Base-by-base conservation (phyloP, 2,888 invertebrate species). In the Ligdia adustata region DNA sequence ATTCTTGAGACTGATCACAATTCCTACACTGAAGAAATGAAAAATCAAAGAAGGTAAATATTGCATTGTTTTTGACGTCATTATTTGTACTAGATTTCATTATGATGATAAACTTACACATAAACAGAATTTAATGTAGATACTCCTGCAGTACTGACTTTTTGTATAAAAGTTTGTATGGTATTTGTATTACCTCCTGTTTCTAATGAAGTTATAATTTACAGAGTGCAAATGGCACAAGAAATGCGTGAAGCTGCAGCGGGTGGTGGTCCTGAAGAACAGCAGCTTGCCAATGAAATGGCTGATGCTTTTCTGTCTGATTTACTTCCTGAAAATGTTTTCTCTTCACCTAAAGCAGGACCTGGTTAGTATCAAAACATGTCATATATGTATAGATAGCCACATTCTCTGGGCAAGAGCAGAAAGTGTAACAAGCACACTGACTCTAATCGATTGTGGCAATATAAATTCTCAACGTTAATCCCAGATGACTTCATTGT, bases 1-100 rank as follows among this genome's bases (percentile, higher is more conserved):
- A 92, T 98, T 41, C 93, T 99, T 27, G 99, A 99, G 86, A 98
- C 99, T 6, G 99, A 99, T 82, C 99, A 99, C 79, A 99, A 99
- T 79, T 96, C 99, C 0, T 99, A 99, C 77, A 99, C 99, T 0
- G 98, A 99, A 64, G 97, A 98, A 61, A 98, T 98, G 29, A 99
- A 99, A 77, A 95, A 94, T 66, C 96, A 97, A 64, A 92, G 98
- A 57, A 91, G 93, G 90, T 90, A 73, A 66, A 26, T 49, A 27
- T 9, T 13, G 12, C 24, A 16, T 9, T 7, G 18, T 5, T 15
- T 26, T 14, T 24, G 13, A 6, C n/a, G 1, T 6, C n/a, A 4
- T 22, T 22, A 22, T 22, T 22, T 22, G n/a, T 22, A 22, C 7
- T 22, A 18, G 1, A n/a, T 1, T 22, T 3, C 4, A 6, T n/a